Evolutionary conservation across 2,888 invertebrate species (phyloP).

Genomic region (Coremacera marginata): DNA sequence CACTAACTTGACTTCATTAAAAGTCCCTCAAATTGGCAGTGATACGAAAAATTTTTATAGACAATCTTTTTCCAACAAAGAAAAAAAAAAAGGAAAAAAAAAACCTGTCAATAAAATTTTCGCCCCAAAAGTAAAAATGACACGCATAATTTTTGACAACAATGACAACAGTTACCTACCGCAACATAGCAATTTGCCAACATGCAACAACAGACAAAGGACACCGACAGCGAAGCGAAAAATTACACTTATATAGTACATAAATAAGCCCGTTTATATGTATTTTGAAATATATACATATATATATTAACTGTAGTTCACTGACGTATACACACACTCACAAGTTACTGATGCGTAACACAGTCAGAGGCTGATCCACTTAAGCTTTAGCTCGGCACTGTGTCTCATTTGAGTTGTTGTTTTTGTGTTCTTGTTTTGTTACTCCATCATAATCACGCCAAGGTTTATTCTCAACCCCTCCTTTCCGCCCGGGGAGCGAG

Average conservation of each 20-base stretch:
- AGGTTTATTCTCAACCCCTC: too few species aligned
- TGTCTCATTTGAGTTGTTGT: too few species aligned
- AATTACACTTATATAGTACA: neutral
- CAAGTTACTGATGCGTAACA: too few species aligned
- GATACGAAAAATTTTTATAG: neutral
- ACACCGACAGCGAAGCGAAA: neutral
- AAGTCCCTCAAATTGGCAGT: too few species aligned
- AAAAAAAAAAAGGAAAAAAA: constrained; percentile 18
- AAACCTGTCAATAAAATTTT: neutral
- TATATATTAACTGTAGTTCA: too few species aligned
- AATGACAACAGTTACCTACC: neutral
- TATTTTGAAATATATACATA: neutral
- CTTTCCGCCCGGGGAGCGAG: too few species aligned
- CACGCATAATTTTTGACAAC: neutral
- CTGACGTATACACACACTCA: too few species aligned
- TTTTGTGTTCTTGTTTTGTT: constrained; percentile 1
- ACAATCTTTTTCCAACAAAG: neutral
- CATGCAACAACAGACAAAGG: constrained; percentile 4
- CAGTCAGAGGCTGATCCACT: too few species aligned
- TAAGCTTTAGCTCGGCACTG: too few species aligned
- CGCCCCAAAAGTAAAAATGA: neutral
- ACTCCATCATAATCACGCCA: too few species aligned
- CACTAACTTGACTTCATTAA: too few species aligned
- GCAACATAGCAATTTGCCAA: constrained; percentile 17
- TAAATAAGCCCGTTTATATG: neutral